A percentile compares a stretch with the other conserved stretches of the same genome.
Evolutionary conservation across 2,888 invertebrate species (phyloP).

Genomic region (Drosophila vallismaia): DNA sequence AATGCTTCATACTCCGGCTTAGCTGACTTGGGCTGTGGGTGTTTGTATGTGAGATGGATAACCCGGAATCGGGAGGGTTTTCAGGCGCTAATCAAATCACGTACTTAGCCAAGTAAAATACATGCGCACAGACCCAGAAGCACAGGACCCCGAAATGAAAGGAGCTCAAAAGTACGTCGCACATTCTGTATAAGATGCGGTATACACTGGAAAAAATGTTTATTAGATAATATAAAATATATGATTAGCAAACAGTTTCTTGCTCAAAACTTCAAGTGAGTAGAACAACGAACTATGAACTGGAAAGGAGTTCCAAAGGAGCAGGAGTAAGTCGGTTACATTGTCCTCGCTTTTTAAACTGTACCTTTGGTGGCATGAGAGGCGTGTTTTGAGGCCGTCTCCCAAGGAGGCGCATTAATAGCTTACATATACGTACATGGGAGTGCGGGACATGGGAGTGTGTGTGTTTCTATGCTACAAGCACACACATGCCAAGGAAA

Average conservation of each 20-base stretch:
- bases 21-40: slow-evolving; percentile 16
- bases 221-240: neutral
- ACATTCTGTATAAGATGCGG: slow-evolving; percentile 38
- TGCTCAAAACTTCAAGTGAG: neutral
- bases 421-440: slow-evolving; percentile 45
- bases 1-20: slow-evolving; percentile 43
- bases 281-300: neutral
- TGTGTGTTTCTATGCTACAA: slow-evolving; percentile 41
- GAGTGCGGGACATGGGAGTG: slow-evolving; percentile 4
- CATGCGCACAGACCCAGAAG: slow-evolving; percentile 47
- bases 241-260: no score
- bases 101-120: slow-evolving; percentile 78
- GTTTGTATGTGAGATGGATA: neutral
- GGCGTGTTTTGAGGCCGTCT: slow-evolving; percentile 29
- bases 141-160: slow-evolving; percentile 27
- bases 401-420: slow-evolving; percentile 70
- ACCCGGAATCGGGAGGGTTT: slow-evolving; percentile 50
- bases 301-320: neutral
- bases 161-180: slow-evolving; percentile 50
- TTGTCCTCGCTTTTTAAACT: neutral
- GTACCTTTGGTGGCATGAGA: no score
- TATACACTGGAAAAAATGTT: slow-evolving; percentile 2
- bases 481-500: slow-evolving; percentile 51
- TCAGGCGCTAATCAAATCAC: slow-evolving; percentile 76
- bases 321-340: neutral